Evolutionary conservation across 2,113 vertebrate genomes (phyloP).

Genomic region (Corythaixoides concolor): DNA sequence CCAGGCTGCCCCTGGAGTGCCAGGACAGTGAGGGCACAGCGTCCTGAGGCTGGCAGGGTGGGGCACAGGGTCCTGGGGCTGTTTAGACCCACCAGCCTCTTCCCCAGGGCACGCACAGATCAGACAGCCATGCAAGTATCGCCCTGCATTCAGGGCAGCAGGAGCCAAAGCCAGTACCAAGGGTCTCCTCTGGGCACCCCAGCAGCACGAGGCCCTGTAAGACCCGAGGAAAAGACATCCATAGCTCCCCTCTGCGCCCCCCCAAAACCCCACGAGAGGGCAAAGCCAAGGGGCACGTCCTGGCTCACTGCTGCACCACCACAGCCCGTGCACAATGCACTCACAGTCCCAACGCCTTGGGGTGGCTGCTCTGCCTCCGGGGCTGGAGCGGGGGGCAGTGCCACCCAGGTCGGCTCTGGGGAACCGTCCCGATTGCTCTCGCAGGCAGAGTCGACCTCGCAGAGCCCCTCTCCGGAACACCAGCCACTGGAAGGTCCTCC

Average conservation of each 20-base stretch:
- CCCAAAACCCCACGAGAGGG: background rate
- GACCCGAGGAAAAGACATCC: background rate
- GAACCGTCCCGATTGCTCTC: constrained; percentile 58
- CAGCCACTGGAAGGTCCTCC: constrained; percentile 30
- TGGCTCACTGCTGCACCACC: background rate
- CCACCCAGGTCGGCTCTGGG: constrained; percentile 68
- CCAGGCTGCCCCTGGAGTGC: background rate
- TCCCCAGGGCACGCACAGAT: rapidly evolving
- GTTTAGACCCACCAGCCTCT: background rate
- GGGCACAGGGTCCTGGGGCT: background rate
- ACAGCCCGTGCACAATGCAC: background rate
- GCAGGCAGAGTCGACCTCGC: background rate
- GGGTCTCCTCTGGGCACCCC: background rate
- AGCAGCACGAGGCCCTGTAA: rapidly evolving
- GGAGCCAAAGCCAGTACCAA: background rate
- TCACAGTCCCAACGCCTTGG: background rate
- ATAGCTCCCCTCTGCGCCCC: background rate
- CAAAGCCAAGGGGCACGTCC: background rate
- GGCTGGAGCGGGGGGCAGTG: background rate
- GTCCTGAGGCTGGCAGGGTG: too few relatives aligned
- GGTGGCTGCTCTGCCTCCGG: background rate
- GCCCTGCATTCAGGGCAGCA: background rate
- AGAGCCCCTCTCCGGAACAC: background rate
- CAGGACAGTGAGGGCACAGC: background rate
- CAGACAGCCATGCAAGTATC: background rate